Evolutionary conservation across 1,140 invertebrate genomes (phyloP).

Genomic region (Brachionus sp.): DNA sequence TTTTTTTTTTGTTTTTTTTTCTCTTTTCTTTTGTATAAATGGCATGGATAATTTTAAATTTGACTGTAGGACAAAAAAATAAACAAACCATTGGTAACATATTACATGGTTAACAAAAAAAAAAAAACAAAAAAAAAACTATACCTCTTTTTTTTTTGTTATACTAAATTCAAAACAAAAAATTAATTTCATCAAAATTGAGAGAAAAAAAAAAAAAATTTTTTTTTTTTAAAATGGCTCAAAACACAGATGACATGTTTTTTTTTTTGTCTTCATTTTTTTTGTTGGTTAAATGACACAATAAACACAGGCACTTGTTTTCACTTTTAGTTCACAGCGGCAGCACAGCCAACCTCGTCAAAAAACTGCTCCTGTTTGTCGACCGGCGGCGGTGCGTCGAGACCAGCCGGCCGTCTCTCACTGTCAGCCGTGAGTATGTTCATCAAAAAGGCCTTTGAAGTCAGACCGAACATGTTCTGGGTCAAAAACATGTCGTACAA

Average conservation of each 20-base stretch:
- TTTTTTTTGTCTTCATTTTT: no score
- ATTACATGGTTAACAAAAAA: neutral
- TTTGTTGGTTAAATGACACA: neutral
- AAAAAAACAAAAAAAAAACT: neutral
- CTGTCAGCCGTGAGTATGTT: neutral
- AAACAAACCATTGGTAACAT: neutral
- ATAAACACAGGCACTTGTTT: neutral
- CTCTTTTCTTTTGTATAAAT: no score
- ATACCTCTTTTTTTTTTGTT: neutral
- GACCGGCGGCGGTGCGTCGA: neutral
- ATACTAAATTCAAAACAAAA: neutral
- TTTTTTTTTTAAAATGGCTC: no score
- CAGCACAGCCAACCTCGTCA: neutral
- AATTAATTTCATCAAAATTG: neutral
- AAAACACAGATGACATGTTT: no score
- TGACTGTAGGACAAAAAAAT: neutral
- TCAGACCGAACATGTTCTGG: constrained; percentile 6
- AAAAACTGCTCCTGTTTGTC: neutral
- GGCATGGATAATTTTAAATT: no score
- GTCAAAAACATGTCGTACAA: constrained; percentile 37
- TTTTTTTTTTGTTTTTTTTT: no score
- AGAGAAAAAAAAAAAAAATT: neutral
- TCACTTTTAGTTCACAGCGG: neutral
- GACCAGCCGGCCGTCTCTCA: neutral
- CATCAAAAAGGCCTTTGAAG: neutral